Conservation (phyloP, 2,113 vertebrate species). For the Microtus oregoni region DNA sequence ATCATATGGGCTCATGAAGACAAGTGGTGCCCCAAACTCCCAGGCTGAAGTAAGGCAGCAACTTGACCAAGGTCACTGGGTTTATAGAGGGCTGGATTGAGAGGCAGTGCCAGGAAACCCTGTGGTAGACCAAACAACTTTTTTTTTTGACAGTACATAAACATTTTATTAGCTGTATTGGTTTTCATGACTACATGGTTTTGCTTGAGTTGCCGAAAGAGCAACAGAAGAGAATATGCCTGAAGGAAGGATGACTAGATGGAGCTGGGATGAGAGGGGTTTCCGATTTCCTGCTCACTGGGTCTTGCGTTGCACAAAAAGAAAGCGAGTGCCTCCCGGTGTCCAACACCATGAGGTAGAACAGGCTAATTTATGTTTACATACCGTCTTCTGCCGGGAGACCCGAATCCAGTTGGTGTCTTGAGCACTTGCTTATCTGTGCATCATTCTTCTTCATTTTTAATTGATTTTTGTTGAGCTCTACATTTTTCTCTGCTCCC, state of each 20-base stretch:
- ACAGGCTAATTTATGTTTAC: conserved; percentile 67
- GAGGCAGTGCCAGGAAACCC: background rate
- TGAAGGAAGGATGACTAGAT: fast-evolving
- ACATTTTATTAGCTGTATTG: background rate
- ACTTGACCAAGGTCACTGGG: background rate
- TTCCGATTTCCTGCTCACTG: background rate
- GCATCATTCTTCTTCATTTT: background rate
- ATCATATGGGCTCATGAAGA: background rate
- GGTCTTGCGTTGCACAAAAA: background rate
- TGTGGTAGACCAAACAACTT: background rate
- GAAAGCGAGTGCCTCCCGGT: background rate
- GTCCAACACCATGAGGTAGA: background rate
- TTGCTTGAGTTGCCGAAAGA: background rate
- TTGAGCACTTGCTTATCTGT: conserved; percentile 66
- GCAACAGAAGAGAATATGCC: background rate
- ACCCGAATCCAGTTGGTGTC: conserved; percentile 56
- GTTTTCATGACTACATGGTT: background rate
- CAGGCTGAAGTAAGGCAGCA: background rate
- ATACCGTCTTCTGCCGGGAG: background rate
- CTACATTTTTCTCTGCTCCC: too few relatives aligned
- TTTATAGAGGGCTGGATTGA: background rate
- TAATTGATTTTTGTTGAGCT: too few relatives aligned
- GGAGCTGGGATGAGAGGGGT: background rate
- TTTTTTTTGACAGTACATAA: background rate
- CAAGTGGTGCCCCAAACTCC: background rate